Evolutionary conservation across 2,888 invertebrate species (phyloP).

Genomic region (Cheilosia impressa): DNA sequence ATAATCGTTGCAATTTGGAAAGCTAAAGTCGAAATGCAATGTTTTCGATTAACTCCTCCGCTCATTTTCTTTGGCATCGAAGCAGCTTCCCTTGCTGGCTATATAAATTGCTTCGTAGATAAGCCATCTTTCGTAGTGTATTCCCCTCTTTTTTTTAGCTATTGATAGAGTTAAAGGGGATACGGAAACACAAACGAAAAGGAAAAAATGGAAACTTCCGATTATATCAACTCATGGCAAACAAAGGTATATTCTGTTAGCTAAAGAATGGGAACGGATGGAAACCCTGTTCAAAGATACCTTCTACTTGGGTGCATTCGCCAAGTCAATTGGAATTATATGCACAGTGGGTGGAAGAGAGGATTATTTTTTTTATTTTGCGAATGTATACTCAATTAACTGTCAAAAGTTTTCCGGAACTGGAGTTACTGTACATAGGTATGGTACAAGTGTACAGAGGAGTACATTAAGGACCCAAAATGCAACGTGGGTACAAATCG

Average conservation of each 20-base stretch:
- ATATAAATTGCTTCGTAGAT: constrained; percentile 60
- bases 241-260: constrained; percentile 25
- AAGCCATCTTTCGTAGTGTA: constrained; percentile 49
- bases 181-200: constrained; percentile 52
- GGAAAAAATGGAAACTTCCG: constrained; percentile 31
- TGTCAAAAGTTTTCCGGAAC: constrained; percentile 47
- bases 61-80: neutral
- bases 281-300: constrained; percentile 41
- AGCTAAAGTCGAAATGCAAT: constrained; percentile 31
- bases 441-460: too few relatives aligned
- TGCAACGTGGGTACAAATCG: neutral
- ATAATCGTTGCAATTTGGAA: neutral
- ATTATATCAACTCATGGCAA: constrained; percentile 55
- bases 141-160: constrained; percentile 26
- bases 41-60: constrained; percentile 13
- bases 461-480: too few relatives aligned
- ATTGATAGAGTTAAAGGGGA: constrained; percentile 57
- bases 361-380: constrained; percentile 29
- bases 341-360: constrained; percentile 29
- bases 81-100: neutral
- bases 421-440: neutral
- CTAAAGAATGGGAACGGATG: neutral
- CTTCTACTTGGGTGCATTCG: constrained; percentile 61
- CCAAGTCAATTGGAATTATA: constrained; percentile 53
- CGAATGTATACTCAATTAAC: constrained; percentile 60